These are phyloP conservation scores for Capreolus pygargus DNA, from an alignment of 2,113 vertebrate genomes.

Conservation along the genomic window DNA sequence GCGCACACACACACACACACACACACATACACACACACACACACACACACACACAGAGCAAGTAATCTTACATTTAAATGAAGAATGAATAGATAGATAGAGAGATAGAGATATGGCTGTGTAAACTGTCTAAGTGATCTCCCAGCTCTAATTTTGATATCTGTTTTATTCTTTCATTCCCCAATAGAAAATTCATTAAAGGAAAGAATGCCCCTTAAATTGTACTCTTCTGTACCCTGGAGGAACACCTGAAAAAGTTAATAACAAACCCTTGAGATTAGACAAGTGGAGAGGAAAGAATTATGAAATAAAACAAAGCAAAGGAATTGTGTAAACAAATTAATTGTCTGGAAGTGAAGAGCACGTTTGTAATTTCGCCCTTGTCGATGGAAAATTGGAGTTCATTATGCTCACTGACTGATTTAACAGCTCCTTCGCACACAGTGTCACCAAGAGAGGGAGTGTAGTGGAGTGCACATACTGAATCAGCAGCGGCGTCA, in stretches of 20 bases:
- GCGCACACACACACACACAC: neutral
- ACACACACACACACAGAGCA: neutral
- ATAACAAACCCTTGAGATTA: slow-evolving; percentile 66
- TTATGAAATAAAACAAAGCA: slow-evolving; percentile 80
- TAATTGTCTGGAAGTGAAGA: slow-evolving; percentile 85
- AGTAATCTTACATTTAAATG: neutral
- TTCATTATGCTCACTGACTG: slow-evolving; percentile 80
- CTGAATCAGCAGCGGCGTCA: slow-evolving; percentile 66
- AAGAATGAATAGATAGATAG: neutral
- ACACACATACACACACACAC: neutral
- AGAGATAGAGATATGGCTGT: neutral
- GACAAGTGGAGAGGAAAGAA: slow-evolving; percentile 50
- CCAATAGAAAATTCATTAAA: slow-evolving; percentile 27
- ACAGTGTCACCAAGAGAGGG: slow-evolving; percentile 63
- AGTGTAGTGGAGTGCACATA: slow-evolving; percentile 9
- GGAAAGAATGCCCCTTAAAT: slow-evolving; percentile 43
- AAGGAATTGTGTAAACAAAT: slow-evolving; percentile 83
- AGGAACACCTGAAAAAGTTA: slow-evolving; percentile 69
- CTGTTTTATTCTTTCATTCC: neutral
- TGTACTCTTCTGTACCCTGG: neutral
- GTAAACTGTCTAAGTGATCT: neutral
- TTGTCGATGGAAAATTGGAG: slow-evolving; percentile 80
- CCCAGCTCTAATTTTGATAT: neutral
- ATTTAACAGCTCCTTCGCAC: slow-evolving; percentile 79
- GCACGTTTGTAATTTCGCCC: slow-evolving; percentile 82